A percentile compares a stretch with the other conserved stretches of the same genome.
Conservation (phyloP, 2,888 invertebrate species). For the Rhagium mordax region DNA sequence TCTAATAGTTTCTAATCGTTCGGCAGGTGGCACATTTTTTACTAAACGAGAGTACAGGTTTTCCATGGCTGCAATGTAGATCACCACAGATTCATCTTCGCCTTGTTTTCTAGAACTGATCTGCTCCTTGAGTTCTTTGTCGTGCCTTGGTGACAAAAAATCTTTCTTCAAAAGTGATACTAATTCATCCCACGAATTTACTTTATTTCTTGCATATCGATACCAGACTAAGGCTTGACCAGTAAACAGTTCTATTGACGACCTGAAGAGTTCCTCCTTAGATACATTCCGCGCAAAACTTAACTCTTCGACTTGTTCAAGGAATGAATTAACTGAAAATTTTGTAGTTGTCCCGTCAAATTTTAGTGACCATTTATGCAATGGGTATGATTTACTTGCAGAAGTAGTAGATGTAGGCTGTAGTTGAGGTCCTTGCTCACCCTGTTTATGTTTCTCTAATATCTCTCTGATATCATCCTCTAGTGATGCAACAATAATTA, state of each 20-base stretch:
- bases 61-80: constrained; percentile 25
- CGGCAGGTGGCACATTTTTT: not conserved
- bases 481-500: not conserved
- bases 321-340: not conserved
- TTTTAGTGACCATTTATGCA: not conserved
- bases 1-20: not conserved
- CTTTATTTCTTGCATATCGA: not conserved
- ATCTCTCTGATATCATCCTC: not conserved
- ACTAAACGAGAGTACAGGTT: constrained; percentile 6
- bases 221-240: constrained; percentile 16
- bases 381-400: not conserved
- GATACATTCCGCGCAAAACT: too few relatives aligned
- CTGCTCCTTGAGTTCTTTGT: constrained; percentile 5
- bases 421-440: not conserved
- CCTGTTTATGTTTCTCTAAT: not conserved
- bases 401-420: not conserved
- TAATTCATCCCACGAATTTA: not conserved
- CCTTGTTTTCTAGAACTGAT: constrained; percentile 22
- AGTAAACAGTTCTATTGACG: constrained; percentile 4
- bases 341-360: not conserved
- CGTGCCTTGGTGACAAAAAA: constrained; percentile 3
- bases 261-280: too few relatives aligned
- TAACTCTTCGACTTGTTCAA: not conserved
- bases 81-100: constrained; percentile 7
- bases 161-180: constrained; percentile 4